phyloP scores from a whole-genome alignment of 2,888 invertebrate species.

The Stegophylla sp. region DNA sequence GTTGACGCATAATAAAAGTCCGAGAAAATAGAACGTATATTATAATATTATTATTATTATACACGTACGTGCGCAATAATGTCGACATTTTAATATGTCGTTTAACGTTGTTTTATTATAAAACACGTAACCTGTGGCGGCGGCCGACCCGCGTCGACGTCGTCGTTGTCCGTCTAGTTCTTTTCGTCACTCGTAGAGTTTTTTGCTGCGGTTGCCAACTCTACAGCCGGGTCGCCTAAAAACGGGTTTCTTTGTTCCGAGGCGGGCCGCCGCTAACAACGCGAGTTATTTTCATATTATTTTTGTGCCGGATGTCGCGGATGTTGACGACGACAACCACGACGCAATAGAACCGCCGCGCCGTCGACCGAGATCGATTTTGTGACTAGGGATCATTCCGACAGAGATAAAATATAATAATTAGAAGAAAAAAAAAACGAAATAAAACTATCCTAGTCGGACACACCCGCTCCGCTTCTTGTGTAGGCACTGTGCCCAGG shows the following conservation, averaged over 20 bases:
- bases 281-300: constrained; percentile 52
- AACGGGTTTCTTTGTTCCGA: constrained; percentile 53
- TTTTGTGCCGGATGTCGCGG: constrained; percentile 35
- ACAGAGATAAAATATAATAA: no score
- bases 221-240: no score
- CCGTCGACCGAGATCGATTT: constrained; percentile 25
- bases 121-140: not conserved
- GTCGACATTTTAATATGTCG: no score
- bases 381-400: no score
- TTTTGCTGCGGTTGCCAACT: constrained; percentile 35
- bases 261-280: no score
- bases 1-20: not conserved
- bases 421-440: no score
- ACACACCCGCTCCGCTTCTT: no score
- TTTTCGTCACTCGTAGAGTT: constrained; percentile 4
- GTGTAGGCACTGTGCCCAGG: no score
- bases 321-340: constrained; percentile 5
- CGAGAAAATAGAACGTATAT: not conserved
- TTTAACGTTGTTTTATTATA: not conserved
- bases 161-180: constrained; percentile 2
- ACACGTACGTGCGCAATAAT: not conserved
- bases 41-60: not conserved
- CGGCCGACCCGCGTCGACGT: not conserved
- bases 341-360: no score
- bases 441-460: no score